Conservation (phyloP, 2,113 vertebrate genomes). For the Geococcyx californianus region DNA sequence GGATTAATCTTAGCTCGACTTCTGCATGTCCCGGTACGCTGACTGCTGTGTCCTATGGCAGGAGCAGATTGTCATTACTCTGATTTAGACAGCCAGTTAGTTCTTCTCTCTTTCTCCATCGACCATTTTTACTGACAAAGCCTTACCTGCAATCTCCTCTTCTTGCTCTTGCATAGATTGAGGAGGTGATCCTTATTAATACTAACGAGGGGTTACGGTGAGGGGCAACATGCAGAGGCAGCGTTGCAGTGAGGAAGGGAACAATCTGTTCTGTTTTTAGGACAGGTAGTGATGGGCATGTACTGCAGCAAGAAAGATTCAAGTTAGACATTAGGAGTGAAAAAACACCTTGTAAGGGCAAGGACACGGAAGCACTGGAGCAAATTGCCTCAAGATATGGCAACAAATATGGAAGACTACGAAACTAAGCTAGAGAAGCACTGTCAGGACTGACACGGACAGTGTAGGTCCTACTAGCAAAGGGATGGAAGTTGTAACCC, state of each 20-base stretch:
- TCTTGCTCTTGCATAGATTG: fast-evolving
- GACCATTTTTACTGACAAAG: background rate
- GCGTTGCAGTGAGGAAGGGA: background rate
- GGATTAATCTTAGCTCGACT: background rate
- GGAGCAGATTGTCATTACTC: background rate
- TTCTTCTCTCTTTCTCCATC: background rate
- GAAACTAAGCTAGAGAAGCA: background rate
- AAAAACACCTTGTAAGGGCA: background rate
- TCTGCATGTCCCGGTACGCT: background rate
- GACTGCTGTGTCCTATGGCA: background rate
- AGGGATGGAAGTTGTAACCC: background rate
- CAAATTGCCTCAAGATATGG: background rate
- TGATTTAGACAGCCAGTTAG: background rate
- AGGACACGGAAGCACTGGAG: background rate
- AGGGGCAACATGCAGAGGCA: background rate
- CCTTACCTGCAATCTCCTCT: background rate
- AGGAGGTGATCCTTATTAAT: background rate
- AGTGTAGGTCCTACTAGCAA: background rate
- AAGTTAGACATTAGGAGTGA: background rate
- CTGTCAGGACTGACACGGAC: background rate
- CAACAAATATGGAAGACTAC: background rate
- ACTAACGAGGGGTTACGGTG: background rate
- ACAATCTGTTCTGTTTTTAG: background rate
- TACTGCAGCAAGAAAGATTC: background rate
- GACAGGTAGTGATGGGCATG: background rate